Percentiles rank a stretch among this genome's conserved stretches.
phyloP scores from a whole-genome alignment of 2,888 invertebrate genomes.

The Malthinus seriepunctatus region DNA sequence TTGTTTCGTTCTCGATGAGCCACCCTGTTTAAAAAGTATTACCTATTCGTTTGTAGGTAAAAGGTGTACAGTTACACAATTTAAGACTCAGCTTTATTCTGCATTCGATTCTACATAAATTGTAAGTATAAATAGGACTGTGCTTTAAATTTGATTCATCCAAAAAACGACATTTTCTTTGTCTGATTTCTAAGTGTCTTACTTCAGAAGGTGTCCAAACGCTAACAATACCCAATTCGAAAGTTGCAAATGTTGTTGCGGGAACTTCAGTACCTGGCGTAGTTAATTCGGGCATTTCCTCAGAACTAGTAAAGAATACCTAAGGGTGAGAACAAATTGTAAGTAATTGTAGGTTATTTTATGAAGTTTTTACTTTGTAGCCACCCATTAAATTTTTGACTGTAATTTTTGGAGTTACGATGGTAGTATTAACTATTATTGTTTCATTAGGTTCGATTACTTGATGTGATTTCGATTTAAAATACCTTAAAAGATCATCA shows the following conservation, averaged over 20 bases:
- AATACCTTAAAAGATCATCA: background rate
- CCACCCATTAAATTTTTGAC: background rate
- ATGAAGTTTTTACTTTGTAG: slow-evolving; percentile 8
- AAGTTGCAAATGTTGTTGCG: slow-evolving; percentile 9
- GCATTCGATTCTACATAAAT: slow-evolving; percentile 50
- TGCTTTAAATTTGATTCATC: slow-evolving; percentile 42
- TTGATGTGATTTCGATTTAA: background rate
- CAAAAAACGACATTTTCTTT: slow-evolving; percentile 45
- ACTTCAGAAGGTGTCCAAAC: slow-evolving; percentile 24
- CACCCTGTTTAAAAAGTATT: background rate
- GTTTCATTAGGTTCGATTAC: background rate
- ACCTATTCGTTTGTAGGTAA: slow-evolving; percentile 46
- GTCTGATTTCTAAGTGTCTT: slow-evolving; percentile 35
- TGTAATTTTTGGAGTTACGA: slow-evolving; percentile 4
- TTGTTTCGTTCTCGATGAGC: too few relatives aligned
- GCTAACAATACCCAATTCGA: slow-evolving; percentile 8
- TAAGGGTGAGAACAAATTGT: slow-evolving; percentile 21
- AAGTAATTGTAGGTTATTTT: background rate
- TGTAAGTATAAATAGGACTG: slow-evolving; percentile 47
- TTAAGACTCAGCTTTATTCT: slow-evolving; percentile 44
- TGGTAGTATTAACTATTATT: slow-evolving; percentile 10
- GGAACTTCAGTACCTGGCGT: background rate
- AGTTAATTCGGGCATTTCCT: slow-evolving; percentile 38
- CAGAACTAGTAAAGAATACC: slow-evolving; percentile 35
- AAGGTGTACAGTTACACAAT: slow-evolving; percentile 50